phyloP scores from a whole-genome alignment of 2,797 vertebrate species.

The Kryptolebias ocellatus region DNA sequence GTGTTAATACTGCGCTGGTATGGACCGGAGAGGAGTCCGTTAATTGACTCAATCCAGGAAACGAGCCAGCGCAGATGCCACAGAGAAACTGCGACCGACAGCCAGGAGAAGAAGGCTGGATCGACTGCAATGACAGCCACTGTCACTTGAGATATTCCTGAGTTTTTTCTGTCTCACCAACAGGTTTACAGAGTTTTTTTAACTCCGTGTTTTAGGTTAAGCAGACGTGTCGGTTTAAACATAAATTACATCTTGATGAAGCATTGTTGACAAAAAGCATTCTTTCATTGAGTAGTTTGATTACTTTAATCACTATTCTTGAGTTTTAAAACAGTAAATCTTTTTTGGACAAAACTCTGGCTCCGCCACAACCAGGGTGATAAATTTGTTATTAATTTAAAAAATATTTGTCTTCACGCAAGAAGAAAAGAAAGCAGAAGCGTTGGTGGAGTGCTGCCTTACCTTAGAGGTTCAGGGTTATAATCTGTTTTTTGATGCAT shows the following conservation, averaged over 20 bases:
- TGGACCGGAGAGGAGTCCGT: slow-evolving; percentile 36
- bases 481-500: no score
- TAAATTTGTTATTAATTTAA: no score
- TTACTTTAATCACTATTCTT: background rate
- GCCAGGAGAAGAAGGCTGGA: slow-evolving; percentile 40
- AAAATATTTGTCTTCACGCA: no score
- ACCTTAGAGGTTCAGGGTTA: no score
- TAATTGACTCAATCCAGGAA: slow-evolving; percentile 64
- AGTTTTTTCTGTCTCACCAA: slow-evolving; percentile 7
- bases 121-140: slow-evolving; percentile 29
- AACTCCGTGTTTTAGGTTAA: background rate
- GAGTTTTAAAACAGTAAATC: background rate
- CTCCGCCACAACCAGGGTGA: background rate
- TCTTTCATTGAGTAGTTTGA: background rate
- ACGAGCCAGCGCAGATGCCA: slow-evolving; percentile 66
- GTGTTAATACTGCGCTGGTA: slow-evolving; percentile 29
- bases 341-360: background rate
- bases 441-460: background rate
- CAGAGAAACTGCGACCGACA: slow-evolving; percentile 49
- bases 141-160: slow-evolving; percentile 1
- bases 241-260: background rate
- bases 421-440: background rate
- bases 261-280: background rate
- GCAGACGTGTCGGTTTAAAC: background rate
- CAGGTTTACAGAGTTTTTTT: background rate